These are phyloP conservation scores for Dysidea cf. avara DNA, from an alignment of 37 sponge, comb jelly and placozoan genomes.

Conservation along the genomic window DNA sequence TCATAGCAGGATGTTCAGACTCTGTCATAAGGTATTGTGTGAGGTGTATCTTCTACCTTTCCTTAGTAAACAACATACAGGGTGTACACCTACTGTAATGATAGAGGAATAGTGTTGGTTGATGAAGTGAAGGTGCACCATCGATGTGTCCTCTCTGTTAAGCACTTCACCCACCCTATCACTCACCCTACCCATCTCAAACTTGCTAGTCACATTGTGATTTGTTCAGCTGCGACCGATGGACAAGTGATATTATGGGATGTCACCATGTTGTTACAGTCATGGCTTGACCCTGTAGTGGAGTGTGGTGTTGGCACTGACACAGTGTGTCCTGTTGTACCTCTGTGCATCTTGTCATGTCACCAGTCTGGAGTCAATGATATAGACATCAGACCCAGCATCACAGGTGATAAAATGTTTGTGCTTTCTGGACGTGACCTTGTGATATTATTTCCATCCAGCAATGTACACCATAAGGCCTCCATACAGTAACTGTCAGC, in stretches of 20 bases:
- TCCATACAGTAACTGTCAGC: too few relatives aligned
- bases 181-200: not conserved
- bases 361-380: slow-evolving; percentile 83
- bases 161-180: slow-evolving; percentile 26
- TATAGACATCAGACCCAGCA: slow-evolving; percentile 19
- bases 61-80: slow-evolving; percentile 13
- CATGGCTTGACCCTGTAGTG: not conserved
- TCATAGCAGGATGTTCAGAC: slow-evolving; percentile 76
- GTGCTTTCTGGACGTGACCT: too few relatives aligned
- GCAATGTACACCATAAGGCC: too few relatives aligned
- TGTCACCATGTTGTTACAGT: not conserved
- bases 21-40: slow-evolving; percentile 51
- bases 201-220: too few relatives aligned
- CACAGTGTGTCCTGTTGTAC: not conserved
- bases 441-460: too few relatives aligned
- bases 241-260: slow-evolving; percentile 54
- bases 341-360: not conserved
- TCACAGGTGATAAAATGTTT: too few relatives aligned
- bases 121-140: slow-evolving; percentile 10
- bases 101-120: not conserved
- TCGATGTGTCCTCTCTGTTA: slow-evolving; percentile 41
- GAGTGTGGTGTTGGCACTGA: not conserved
- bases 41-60: not conserved
- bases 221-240: slow-evolving; percentile 41
- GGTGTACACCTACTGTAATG: slow-evolving; percentile 48